A percentile compares a stretch with the other conserved stretches of the same genome.
Conservation (phyloP, 2,113 vertebrate genomes). For the Pterophyllum scalare region DNA sequence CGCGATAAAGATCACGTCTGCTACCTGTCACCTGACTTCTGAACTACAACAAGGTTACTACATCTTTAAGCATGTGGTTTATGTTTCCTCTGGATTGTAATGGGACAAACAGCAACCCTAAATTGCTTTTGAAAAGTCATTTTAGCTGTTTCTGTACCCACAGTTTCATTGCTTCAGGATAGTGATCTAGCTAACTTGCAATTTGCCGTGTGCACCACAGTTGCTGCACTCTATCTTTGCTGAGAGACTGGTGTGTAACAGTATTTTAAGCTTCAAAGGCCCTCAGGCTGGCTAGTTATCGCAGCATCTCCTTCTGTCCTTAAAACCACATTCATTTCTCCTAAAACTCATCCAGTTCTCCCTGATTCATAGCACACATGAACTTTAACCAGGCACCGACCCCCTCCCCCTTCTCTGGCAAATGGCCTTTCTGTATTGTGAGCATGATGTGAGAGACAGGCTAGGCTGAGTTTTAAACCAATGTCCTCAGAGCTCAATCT, state of each 20-base stretch:
- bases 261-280: slow-evolving; percentile 8
- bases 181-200: slow-evolving; percentile 32
- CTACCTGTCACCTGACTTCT: not conserved
- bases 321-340: slow-evolving; percentile 27
- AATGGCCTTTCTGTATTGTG: slow-evolving; percentile 27
- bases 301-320: slow-evolving; percentile 20
- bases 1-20: not conserved
- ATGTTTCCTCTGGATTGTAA: not conserved
- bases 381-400: slow-evolving; percentile 35
- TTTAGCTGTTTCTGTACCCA: not conserved
- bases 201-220: slow-evolving; percentile 17
- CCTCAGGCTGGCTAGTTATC: slow-evolving; percentile 28
- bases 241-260: slow-evolving; percentile 23
- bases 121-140: not conserved
- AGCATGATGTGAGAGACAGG: slow-evolving; percentile 19
- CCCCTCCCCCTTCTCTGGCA: not conserved
- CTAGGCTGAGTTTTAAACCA: slow-evolving; percentile 47
- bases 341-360: slow-evolving; percentile 24
- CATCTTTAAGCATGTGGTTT: not conserved
- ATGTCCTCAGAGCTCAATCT: slow-evolving; percentile 46
- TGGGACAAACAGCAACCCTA: not conserved
- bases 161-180: slow-evolving; percentile 13
- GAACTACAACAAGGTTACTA: not conserved
- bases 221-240: slow-evolving; percentile 15
- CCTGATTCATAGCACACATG: slow-evolving; percentile 40